These are phyloP conservation scores for Metaphire vulgaris DNA, from an alignment of 1,140 invertebrate species.

Conservation along the genomic window DNA sequence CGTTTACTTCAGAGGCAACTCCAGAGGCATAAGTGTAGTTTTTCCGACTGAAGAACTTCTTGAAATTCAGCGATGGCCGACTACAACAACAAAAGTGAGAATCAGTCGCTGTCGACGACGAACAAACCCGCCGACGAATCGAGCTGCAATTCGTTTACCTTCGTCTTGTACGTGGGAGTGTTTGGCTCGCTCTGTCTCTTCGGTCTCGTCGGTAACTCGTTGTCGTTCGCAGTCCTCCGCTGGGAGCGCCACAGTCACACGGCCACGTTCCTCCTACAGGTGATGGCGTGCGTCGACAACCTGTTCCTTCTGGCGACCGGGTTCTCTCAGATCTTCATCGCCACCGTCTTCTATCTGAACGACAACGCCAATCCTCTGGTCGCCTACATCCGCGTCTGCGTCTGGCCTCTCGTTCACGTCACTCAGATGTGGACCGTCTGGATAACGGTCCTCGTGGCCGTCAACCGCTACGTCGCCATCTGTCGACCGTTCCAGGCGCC, in stretches of 20 bases:
- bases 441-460: slow-evolving; percentile 28
- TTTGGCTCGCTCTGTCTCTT: slow-evolving; percentile 25
- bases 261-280: slow-evolving; percentile 26
- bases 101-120: too few relatives aligned
- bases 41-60: too few relatives aligned
- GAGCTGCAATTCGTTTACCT: slow-evolving; percentile 16
- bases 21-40: too few relatives aligned
- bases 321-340: slow-evolving; percentile 13
- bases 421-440: slow-evolving; percentile 28
- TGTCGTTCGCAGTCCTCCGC: slow-evolving; percentile 21
- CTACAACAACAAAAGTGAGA: too few relatives aligned
- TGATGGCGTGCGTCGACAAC: slow-evolving; percentile 26
- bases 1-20: too few relatives aligned
- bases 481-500: slow-evolving; percentile 27
- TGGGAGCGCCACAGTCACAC: slow-evolving; percentile 26
- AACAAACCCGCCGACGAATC: too few relatives aligned
- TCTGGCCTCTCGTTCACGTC: slow-evolving; percentile 25
- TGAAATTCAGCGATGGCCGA: too few relatives aligned
- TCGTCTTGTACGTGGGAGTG: slow-evolving; percentile 20
- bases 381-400: slow-evolving; percentile 10
- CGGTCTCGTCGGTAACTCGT: slow-evolving; percentile 21
- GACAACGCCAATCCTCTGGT: not conserved
- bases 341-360: not conserved
- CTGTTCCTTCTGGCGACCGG: slow-evolving; percentile 24
- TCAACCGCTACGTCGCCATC: slow-evolving; percentile 29